Evolutionary conservation across 2,888 invertebrate species (phyloP), one percentile per base, ranked within the genome.

Genomic region (Boloria selene): DNA sequence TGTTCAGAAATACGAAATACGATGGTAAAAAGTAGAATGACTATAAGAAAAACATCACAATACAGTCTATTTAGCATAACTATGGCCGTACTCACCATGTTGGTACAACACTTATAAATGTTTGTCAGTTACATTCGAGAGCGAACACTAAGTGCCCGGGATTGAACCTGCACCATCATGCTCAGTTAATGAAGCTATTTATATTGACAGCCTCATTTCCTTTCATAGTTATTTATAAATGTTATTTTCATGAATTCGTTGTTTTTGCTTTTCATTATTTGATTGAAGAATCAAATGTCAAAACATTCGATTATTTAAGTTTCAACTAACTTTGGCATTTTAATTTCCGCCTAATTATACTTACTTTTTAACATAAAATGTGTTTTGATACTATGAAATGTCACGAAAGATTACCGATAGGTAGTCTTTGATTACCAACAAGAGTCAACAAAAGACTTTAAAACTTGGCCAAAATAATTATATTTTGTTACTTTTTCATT

Each of bases 111-210:
- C 76, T 77, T 69, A 72, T 67, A 69, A 61, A 60, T 80, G 74
- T 80, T 79, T 79, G 77, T 71, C 59, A 70, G 70, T 72, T 69
- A 61, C 67, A 74, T 72, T 72, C 68, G 73, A 69, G 67, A 69
- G 65, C 70, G 53, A 6, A 66, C 61, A 71, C 69, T 73, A 74
- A 76, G 73, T 72, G 74, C 45, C 52, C 31, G 55, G 67, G 54
- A 67, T 65, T 55, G 64, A 70, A 70, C 60, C 56, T 66, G 72
- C 70, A 68, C 52, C 63, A 63, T 68, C 68, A 70, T 70, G 58
- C 53, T 60, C 49, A 44, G 51, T 64, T 69, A 69, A 66, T 69
- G 61, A 60, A 59, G 62, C 51, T 64, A 45, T 67, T 67, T 68
- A 44, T 59, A 52, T 61, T 61, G 54, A 60, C 63, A 53, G 45